Base-by-base conservation (phyloP, 2,888 invertebrate species). In the Hybos culiciformis region DNA sequence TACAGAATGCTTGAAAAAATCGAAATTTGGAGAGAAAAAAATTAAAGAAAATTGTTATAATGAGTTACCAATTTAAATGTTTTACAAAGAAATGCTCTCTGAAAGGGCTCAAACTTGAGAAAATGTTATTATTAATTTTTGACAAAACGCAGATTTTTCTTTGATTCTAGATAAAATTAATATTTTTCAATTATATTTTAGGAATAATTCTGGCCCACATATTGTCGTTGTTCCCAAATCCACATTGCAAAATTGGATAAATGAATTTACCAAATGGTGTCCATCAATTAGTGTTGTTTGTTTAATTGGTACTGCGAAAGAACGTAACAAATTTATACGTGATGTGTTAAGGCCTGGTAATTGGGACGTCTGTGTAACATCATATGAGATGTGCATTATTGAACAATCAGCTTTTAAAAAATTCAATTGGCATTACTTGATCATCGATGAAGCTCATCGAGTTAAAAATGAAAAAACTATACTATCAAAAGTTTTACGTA, bases 161-260 rank as follows among this genome's bases (percentile, higher is more conserved):
- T n/a, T n/a, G n/a, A n/a, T n/a, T n/a, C n/a, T n/a, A n/a, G n/a
- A n/a, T n/a, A n/a, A n/a, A n/a, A n/a, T n/a, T n/a, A n/a, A n/a
- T n/a, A n/a, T n/a, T n/a, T n/a, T n/a, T n/a, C n/a, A n/a, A n/a
- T n/a, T n/a, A 39, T 49, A 48, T 52, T 81, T 74, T 59, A 80
- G 87, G 56, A 93, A 81, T 68, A 82, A 86, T 53, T 78, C 84
- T 26, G 91, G 94, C 0, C 98, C 98, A 2, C 97, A 98, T 62
- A 87, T 99, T 67, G 93, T 98, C 3, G 96, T 99, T 57, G 94
- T 93, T 24, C 98, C 98, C 19, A 99, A 99, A 69, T 97, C 97
- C 1, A 99, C 98, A 0, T 70, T 99, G 39, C 82, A 87, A 43
- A 98, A 99, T 69, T 99, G 98, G 98, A 84, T 90, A 76, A 90